Evolutionary conservation across 2,888 invertebrate species (phyloP).

Genomic region (Eudemis profundana): DNA sequence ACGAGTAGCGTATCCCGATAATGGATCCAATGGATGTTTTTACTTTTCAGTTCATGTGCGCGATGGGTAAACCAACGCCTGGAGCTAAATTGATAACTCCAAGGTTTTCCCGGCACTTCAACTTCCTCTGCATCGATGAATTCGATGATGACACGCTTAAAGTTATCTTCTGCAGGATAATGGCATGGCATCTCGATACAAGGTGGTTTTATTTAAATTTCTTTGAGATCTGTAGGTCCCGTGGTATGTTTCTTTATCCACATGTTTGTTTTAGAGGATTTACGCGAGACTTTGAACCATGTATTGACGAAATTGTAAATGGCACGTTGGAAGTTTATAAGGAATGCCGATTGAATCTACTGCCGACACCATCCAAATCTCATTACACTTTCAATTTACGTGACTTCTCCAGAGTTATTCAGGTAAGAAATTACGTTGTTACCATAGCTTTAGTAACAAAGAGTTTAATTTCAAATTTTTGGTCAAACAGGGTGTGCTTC

Average conservation of each 20-base stretch:
- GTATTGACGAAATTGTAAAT: conserved; percentile 93
- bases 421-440: too few species aligned
- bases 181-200: conserved; percentile 98
- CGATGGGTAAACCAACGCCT: conserved; percentile 92
- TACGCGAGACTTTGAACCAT: conserved; percentile 96
- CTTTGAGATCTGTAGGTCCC: neutral
- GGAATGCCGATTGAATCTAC: conserved; percentile 90
- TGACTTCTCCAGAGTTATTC: conserved; percentile 96
- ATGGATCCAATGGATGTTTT: neutral
- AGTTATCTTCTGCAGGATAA: conserved; percentile 94
- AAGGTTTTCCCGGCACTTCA: conserved; percentile 94
- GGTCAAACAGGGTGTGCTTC: conserved; percentile 89
- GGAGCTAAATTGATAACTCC: conserved; percentile 94
- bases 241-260: conserved; percentile 15
- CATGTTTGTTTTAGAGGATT: conserved; percentile 89
- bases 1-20: neutral
- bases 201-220: conserved; percentile 80
- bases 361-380: conserved; percentile 97
- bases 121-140: conserved; percentile 94
- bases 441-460: too few species aligned
- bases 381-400: conserved; percentile 98
- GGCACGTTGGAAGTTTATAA: conserved; percentile 96
- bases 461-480: neutral
- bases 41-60: conserved; percentile 90
- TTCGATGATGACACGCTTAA: conserved; percentile 94